phyloP scores from a whole-genome alignment of 2,888 invertebrate species.

The Atherix ibis region DNA sequence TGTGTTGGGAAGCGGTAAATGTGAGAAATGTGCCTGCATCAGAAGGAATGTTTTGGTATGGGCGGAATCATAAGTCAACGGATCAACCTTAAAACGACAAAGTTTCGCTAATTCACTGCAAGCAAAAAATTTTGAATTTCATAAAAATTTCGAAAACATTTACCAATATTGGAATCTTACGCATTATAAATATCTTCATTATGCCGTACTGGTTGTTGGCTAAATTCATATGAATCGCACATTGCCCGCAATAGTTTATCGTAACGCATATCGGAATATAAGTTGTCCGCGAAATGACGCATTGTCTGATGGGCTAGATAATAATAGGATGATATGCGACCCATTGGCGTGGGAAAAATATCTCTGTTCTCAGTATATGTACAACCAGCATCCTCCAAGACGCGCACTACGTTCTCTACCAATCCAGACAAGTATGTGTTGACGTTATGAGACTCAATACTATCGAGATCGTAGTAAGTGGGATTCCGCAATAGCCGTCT shows the following conservation, averaged over 20 bases:
- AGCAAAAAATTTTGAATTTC: background rate
- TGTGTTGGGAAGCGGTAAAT: conserved; percentile 65
- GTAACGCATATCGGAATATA: conserved; percentile 46
- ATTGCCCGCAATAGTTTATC: conserved; percentile 64
- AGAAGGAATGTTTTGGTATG: conserved; percentile 88
- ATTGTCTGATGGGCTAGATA: conserved; percentile 89
- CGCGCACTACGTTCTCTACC: conserved; percentile 61
- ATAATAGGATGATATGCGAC: conserved; percentile 90
- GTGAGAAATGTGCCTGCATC: conserved; percentile 87
- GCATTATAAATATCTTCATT: conserved; percentile 91
- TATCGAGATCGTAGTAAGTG: conserved; percentile 69
- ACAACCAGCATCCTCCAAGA: conserved; percentile 62
- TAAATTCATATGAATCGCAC: conserved; percentile 76
- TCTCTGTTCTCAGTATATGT: conserved; percentile 47
- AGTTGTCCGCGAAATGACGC: conserved; percentile 56
- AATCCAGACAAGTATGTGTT: conserved; percentile 65
- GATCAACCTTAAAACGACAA: conserved; percentile 56
- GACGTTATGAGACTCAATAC: conserved; percentile 47
- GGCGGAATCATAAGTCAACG: conserved; percentile 70
- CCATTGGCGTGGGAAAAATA: conserved; percentile 53
- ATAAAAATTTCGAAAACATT: conserved; percentile 1
- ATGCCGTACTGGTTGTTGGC: conserved; percentile 89
- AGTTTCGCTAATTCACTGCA: conserved; percentile 61
- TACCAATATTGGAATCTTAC: too few relatives aligned
- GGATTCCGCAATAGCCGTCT: conserved; percentile 84